phyloP scores from a whole-genome alignment of 2,888 invertebrate genomes.

The Spodoptera exigua region DNA sequence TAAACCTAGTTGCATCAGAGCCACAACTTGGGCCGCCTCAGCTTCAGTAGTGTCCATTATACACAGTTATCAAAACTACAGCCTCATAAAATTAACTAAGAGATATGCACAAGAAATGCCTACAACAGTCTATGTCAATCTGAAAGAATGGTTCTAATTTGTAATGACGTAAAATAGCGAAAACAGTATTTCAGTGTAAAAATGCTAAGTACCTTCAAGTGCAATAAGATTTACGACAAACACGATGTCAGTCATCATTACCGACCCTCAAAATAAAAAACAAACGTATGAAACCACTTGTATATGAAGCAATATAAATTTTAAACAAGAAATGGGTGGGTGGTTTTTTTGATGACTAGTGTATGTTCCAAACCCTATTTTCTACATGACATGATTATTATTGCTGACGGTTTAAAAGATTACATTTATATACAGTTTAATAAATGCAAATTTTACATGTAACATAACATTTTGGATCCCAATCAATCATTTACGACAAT shows the following conservation, averaged over 20 bases:
- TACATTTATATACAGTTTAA: too few relatives aligned
- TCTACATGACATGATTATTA: too few relatives aligned
- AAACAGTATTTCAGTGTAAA: too few relatives aligned
- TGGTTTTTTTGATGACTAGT: too few relatives aligned
- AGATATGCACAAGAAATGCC: constrained; percentile 1
- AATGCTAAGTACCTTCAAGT: constrained; percentile 2
- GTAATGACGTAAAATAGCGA: too few relatives aligned
- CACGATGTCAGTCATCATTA: neutral
- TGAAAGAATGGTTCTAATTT: neutral
- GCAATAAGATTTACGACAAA: neutral
- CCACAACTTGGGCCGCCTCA: too few relatives aligned
- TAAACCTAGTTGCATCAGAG: constrained; percentile 10
- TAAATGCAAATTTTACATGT: too few relatives aligned
- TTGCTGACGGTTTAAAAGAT: too few relatives aligned
- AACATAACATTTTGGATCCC: too few relatives aligned
- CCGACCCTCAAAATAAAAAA: constrained; percentile 1
- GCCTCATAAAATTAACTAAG: constrained; percentile 6
- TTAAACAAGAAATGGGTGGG: neutral
- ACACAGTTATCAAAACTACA: constrained; percentile 12
- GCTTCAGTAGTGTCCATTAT: too few relatives aligned
- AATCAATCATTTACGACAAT: too few relatives aligned
- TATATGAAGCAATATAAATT: neutral
- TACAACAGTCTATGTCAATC: neutral
- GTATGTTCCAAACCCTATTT: too few relatives aligned
- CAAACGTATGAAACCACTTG: neutral